Percentiles rank a stretch among this genome's conserved stretches.
Evolutionary conservation across 2,113 vertebrate genomes (phyloP).

Genomic region (Macrotis lagotis): DNA sequence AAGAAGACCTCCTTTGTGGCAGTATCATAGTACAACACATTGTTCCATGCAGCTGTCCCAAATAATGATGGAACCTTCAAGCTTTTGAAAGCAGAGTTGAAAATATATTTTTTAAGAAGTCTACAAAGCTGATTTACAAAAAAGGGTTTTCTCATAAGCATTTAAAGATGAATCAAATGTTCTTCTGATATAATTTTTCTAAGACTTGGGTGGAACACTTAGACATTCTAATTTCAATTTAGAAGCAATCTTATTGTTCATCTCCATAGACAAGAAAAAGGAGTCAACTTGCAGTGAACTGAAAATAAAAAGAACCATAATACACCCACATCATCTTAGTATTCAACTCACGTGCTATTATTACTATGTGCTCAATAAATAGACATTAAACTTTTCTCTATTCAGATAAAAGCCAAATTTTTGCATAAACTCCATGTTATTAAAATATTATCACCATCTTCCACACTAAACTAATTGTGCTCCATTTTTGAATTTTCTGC

Average conservation of each 20-base stretch:
- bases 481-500: conserved; percentile 58
- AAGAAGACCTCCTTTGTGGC: background rate
- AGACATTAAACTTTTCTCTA: conserved; percentile 57
- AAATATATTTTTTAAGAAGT: background rate
- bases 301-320: conserved; percentile 42
- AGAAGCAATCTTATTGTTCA: conserved; percentile 52
- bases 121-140: conserved; percentile 1
- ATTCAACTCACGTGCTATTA: conserved; percentile 33
- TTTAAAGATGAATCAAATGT: conserved; percentile 58
- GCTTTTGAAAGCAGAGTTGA: background rate
- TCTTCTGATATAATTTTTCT: conserved; percentile 37
- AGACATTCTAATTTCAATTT: conserved; percentile 64
- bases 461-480: conserved; percentile 43
- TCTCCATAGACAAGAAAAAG: conserved; percentile 15
- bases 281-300: conserved; percentile 47
- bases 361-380: conserved; percentile 50
- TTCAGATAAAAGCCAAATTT: conserved; percentile 55
- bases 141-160: conserved; percentile 53
- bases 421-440: conserved; percentile 48
- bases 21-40: background rate
- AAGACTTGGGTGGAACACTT: conserved; percentile 48
- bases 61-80: background rate
- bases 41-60: background rate
- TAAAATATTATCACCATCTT: conserved; percentile 62
- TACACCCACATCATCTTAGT: background rate